Conservation (phyloP, 2,797 vertebrate genomes). For the Myripristis murdjan region DNA sequence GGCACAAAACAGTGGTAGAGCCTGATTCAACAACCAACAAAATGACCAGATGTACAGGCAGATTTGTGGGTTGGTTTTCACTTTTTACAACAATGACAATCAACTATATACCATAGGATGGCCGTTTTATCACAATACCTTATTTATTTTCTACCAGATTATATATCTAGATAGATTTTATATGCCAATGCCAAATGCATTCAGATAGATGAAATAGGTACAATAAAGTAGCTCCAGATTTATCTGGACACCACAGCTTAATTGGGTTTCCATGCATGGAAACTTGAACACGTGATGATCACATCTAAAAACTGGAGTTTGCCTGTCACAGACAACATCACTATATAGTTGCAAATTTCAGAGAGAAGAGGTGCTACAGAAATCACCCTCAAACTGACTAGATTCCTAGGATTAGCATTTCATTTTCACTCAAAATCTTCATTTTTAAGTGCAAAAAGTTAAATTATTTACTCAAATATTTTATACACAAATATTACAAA, state of each 20-base stretch:
- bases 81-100: slow-evolving; percentile 52
- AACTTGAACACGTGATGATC: slow-evolving; percentile 13
- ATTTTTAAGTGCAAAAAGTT: too few relatives aligned
- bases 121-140: slow-evolving; percentile 11
- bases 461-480: too few relatives aligned
- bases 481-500: too few relatives aligned
- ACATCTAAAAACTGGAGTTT: neutral
- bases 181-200: slow-evolving; percentile 61
- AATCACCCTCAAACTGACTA: too few relatives aligned
- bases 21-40: slow-evolving; percentile 9
- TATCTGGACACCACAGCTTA: neutral
- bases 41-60: neutral
- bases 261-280: neutral
- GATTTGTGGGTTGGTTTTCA: neutral
- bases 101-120: slow-evolving; percentile 13
- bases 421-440: too few relatives aligned
- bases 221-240: neutral
- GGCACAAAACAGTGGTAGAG: neutral
- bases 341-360: too few relatives aligned
- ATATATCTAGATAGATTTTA: slow-evolving; percentile 35
- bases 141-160: slow-evolving; percentile 64
- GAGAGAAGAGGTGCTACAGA: neutral
- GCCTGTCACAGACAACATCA: neutral
- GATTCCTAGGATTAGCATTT: too few relatives aligned
- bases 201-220: slow-evolving; percentile 1